Evolutionary conservation across 2,113 vertebrate species (phyloP).

Genomic region (Hyla sarda): DNA sequence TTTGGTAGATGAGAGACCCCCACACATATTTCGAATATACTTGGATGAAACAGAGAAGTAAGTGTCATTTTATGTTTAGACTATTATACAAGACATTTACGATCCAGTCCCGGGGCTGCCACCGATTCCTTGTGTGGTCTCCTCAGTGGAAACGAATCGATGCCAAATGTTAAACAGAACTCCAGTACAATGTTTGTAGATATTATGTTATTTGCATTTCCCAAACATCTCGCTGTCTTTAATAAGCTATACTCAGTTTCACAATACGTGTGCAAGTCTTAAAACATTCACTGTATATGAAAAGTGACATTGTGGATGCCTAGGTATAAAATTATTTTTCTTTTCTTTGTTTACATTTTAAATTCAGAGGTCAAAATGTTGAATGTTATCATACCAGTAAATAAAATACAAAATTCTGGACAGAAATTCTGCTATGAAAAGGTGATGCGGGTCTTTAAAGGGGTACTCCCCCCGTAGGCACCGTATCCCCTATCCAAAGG

Average conservation of each 20-base stretch:
- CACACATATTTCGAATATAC: constrained; percentile 20
- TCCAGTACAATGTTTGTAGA: constrained; percentile 19
- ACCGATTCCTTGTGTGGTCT: constrained; percentile 50
- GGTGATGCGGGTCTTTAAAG: too few species aligned
- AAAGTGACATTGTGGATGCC: background rate
- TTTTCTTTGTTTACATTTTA: too few species aligned
- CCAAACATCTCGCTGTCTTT: background rate
- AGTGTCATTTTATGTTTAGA: constrained; percentile 48
- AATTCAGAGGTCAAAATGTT: too few species aligned
- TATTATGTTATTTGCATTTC: constrained; percentile 23
- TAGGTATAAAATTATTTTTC: too few species aligned
- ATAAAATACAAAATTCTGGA: too few species aligned
- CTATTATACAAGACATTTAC: constrained; percentile 46
- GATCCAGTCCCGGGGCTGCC: constrained; percentile 23
- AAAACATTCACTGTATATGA: background rate
- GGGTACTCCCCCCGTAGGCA: too few species aligned
- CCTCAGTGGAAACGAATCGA: background rate
- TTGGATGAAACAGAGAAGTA: constrained; percentile 15
- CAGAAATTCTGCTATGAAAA: too few species aligned
- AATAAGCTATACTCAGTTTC: background rate
- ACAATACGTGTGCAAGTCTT: background rate
- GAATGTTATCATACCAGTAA: too few species aligned
- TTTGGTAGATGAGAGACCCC: constrained; percentile 4
- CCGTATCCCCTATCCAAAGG: too few species aligned
- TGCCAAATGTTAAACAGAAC: constrained; percentile 43